Percentiles rank a stretch among this genome's conserved stretches.
Evolutionary conservation across 1,140 invertebrate species (phyloP).

Genomic region (Patella vulgata): DNA sequence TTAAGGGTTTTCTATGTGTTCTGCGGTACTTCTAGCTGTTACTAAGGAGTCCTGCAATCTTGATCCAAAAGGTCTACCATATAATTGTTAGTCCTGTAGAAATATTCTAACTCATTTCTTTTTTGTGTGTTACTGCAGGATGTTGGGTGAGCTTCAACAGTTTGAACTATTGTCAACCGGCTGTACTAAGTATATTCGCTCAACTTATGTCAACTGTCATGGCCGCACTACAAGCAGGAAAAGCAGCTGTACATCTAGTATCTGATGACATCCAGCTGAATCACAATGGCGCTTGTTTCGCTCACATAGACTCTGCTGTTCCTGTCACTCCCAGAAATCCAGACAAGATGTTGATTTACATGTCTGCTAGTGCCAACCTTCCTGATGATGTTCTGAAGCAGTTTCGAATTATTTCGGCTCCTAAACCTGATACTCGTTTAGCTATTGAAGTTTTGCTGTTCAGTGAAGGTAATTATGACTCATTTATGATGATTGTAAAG

Average conservation of each 20-base stretch:
- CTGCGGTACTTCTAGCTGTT: too few relatives aligned
- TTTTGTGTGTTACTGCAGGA: constrained; percentile 32
- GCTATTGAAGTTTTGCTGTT: constrained; percentile 58
- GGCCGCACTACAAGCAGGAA: constrained; percentile 48
- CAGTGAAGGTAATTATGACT: constrained; percentile 59
- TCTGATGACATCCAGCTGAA: constrained; percentile 56
- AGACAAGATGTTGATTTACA: constrained; percentile 56
- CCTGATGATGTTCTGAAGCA: constrained; percentile 55
- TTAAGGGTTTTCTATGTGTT: too few relatives aligned
- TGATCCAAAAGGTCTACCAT: too few relatives aligned
- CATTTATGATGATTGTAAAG: neutral
- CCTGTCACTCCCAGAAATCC: constrained; percentile 47
- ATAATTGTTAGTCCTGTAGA: too few relatives aligned
- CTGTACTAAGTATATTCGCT: constrained; percentile 58
- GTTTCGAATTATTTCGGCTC: constrained; percentile 57
- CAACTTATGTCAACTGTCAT: constrained; percentile 57
- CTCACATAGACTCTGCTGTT: constrained; percentile 27
- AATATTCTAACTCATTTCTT: too few relatives aligned
- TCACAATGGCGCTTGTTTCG: constrained; percentile 34
- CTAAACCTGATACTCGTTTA: constrained; percentile 55
- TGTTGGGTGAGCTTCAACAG: constrained; percentile 64
- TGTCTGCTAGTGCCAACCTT: constrained; percentile 47
- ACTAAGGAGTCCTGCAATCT: too few relatives aligned
- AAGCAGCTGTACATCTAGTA: constrained; percentile 51
- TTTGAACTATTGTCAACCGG: constrained; percentile 43